Evolutionary conservation across 2,888 invertebrate genomes (phyloP).

Genomic region (Lumbricus terrestris): DNA sequence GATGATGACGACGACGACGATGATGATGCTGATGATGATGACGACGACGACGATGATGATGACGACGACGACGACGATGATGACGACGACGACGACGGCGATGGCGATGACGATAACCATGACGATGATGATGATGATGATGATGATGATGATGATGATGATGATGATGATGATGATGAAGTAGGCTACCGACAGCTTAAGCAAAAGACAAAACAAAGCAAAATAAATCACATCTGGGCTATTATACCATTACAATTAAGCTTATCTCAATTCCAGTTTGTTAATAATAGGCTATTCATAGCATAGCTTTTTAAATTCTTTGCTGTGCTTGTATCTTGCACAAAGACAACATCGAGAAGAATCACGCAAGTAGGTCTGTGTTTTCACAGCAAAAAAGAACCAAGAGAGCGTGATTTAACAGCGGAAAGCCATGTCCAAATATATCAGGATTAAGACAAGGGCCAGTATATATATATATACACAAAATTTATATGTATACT

Average conservation of each 20-base stretch:
- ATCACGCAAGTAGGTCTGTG: neutral
- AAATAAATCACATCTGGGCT: neutral
- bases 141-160: slow-evolving; percentile 13
- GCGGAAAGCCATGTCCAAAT: neutral
- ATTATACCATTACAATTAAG: no score
- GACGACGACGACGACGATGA: neutral
- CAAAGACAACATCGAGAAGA: neutral
- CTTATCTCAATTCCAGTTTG: neutral
- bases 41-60: no score
- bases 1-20: neutral
- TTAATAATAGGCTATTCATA: neutral
- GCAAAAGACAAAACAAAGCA: neutral
- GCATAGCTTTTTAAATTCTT: neutral
- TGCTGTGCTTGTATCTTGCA: neutral
- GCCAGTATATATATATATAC: neutral
- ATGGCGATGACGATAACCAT: neutral
- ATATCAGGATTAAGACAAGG: neutral
- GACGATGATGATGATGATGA: slow-evolving; percentile 3
- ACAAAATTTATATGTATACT: no score
- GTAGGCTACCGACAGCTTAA: neutral
- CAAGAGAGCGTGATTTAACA: neutral
- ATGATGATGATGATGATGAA: no score
- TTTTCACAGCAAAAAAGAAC: neutral
- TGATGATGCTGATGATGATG: no score
- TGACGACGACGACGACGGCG: neutral